Conservation (phyloP, 1,140 invertebrate genomes). For the Stegodyphus dumicola region DNA sequence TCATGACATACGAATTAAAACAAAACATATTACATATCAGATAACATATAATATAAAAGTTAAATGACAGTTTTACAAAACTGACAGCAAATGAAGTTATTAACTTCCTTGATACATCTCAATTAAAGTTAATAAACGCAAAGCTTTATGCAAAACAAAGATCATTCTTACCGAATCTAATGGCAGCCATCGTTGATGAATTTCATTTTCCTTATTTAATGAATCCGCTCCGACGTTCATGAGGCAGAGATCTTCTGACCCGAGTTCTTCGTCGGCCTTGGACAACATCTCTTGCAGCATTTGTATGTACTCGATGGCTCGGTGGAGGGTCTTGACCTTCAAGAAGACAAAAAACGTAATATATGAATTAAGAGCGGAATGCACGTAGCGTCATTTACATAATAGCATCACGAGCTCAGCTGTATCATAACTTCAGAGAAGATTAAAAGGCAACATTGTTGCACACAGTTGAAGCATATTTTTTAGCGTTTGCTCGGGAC, state of each 20-base stretch:
- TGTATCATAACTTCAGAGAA: too few relatives aligned
- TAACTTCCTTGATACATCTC: too few relatives aligned
- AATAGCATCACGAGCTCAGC: background rate
- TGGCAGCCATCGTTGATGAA: constrained; percentile 53
- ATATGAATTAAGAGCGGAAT: background rate
- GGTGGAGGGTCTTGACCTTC: constrained; percentile 67
- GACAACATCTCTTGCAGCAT: constrained; percentile 65
- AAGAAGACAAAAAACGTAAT: background rate
- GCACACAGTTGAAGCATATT: too few relatives aligned
- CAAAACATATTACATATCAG: too few relatives aligned
- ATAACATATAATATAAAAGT: too few relatives aligned
- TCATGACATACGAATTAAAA: too few relatives aligned
- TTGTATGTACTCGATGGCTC: constrained; percentile 68
- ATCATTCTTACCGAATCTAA: constrained; percentile 21
- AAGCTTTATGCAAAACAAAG: too few relatives aligned
- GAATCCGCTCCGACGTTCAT: background rate
- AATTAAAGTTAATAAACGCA: too few relatives aligned
- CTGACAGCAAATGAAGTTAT: too few relatives aligned
- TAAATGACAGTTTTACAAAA: too few relatives aligned
- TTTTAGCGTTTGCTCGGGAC: too few relatives aligned
- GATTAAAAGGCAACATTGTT: too few relatives aligned
- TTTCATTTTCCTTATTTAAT: constrained; percentile 61
- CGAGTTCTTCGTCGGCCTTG: constrained; percentile 44
- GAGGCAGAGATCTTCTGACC: constrained; percentile 17
- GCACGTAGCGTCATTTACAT: background rate